Conservation (phyloP, 2,113 vertebrate genomes). For the Petroica traversi region DNA sequence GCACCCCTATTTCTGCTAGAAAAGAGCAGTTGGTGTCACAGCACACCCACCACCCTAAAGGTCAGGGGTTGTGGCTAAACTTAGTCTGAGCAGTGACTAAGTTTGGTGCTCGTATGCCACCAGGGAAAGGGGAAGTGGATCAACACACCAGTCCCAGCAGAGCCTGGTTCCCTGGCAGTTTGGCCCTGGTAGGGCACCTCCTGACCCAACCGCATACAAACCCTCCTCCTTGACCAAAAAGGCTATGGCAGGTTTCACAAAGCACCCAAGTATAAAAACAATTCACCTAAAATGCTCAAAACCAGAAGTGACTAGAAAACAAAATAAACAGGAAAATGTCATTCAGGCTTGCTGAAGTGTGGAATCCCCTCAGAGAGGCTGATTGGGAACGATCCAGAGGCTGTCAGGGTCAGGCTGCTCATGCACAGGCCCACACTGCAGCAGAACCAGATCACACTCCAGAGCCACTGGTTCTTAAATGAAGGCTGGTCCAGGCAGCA, state of each 20-base stretch:
- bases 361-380: not conserved
- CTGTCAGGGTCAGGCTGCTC: rapidly evolving
- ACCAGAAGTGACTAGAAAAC: not conserved
- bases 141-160: not conserved
- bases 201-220: not conserved
- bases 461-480: not conserved
- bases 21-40: not conserved
- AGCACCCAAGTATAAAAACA: not conserved
- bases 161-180: not conserved
- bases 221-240: not conserved
- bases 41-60: not conserved
- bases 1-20: not conserved
- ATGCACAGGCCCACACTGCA: rapidly evolving
- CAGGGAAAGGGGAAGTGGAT: not conserved
- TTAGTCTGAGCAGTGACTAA: not conserved
- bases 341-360: not conserved
- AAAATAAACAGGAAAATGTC: not conserved
- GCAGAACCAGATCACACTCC: not conserved
- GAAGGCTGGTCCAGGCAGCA: not conserved
- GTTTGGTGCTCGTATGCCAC: not conserved
- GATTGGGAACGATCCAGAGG: rapidly evolving
- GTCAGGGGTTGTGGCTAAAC: not conserved
- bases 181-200: not conserved
- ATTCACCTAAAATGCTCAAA: not conserved
- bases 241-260: rapidly evolving